phyloP scores from a whole-genome alignment of 1,140 invertebrate species.

The Asobara japonica region DNA sequence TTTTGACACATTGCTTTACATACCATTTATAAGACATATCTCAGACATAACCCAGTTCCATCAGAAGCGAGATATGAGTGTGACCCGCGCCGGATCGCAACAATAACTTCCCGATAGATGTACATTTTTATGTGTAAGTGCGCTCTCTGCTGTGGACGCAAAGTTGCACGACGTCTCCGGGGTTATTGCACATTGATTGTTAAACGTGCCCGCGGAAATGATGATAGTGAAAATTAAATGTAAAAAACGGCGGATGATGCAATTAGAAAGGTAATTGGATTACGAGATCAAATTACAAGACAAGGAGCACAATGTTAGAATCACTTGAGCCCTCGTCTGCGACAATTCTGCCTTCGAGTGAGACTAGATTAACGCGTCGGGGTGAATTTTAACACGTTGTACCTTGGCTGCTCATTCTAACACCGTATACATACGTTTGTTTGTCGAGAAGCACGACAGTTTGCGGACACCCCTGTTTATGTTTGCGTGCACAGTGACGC shows the following conservation, averaged over 20 bases:
- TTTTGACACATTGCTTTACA: slow-evolving; percentile 10
- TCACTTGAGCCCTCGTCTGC: neutral
- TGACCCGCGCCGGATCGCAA: too few species aligned
- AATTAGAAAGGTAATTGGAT: neutral
- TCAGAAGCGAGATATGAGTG: too few species aligned
- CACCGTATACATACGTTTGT: neutral
- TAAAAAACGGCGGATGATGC: too few species aligned
- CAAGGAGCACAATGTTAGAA: neutral
- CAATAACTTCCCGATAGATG: too few species aligned
- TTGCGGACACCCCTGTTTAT: neutral
- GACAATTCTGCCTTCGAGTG: neutral
- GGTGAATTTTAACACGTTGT: slow-evolving; percentile 8
- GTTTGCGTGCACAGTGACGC: neutral
- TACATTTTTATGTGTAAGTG: too few species aligned
- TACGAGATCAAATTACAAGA: neutral
- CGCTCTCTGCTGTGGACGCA: too few species aligned
- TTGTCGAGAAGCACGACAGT: neutral
- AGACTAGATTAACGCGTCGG: neutral
- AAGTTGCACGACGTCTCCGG: too few species aligned
- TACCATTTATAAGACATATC: too few species aligned
- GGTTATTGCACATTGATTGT: too few species aligned
- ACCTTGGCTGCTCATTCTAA: neutral
- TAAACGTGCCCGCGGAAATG: too few species aligned
- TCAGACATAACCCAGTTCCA: too few species aligned
- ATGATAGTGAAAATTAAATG: too few species aligned